phyloP scores from a whole-genome alignment of 2,888 invertebrate genomes.

The Galerucella nymphaeae region DNA sequence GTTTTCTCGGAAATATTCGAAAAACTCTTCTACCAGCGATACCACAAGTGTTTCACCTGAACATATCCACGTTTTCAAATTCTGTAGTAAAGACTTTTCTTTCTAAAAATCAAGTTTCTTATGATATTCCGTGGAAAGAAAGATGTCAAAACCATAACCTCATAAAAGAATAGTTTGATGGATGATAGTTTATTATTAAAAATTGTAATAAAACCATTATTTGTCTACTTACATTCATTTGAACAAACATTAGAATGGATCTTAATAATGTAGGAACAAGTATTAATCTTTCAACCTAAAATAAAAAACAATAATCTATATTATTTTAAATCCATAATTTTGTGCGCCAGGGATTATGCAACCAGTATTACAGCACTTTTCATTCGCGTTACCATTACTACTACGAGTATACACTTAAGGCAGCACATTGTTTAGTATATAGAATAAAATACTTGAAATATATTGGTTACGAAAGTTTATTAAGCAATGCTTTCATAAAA shows the following conservation, averaged over 20 bases:
- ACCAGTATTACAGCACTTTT: too few relatives aligned
- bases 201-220: constrained; percentile 2
- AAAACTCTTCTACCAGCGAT: constrained; percentile 80
- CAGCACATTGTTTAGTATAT: too few relatives aligned
- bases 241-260: constrained; percentile 80
- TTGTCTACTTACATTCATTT: constrained; percentile 66
- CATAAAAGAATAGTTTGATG: neutral
- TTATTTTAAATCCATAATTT: neutral
- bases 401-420: too few relatives aligned
- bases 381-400: too few relatives aligned
- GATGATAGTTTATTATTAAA: neutral
- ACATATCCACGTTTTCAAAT: constrained; percentile 83
- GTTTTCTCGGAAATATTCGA: constrained; percentile 76
- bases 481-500: too few relatives aligned
- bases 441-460: too few relatives aligned
- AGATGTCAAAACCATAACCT: too few relatives aligned
- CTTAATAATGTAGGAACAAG: constrained; percentile 86
- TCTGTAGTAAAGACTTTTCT: constrained; percentile 67
- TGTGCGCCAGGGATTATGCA: neutral
- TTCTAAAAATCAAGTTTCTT: constrained; percentile 57
- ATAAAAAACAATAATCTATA: constrained; percentile 50
- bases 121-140: too few relatives aligned
- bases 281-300: constrained; percentile 82
- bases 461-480: too few relatives aligned
- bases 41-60: constrained; percentile 86